Base-by-base conservation (phyloP, 1,140 invertebrate genomes). In the Prorops nasuta region DNA sequence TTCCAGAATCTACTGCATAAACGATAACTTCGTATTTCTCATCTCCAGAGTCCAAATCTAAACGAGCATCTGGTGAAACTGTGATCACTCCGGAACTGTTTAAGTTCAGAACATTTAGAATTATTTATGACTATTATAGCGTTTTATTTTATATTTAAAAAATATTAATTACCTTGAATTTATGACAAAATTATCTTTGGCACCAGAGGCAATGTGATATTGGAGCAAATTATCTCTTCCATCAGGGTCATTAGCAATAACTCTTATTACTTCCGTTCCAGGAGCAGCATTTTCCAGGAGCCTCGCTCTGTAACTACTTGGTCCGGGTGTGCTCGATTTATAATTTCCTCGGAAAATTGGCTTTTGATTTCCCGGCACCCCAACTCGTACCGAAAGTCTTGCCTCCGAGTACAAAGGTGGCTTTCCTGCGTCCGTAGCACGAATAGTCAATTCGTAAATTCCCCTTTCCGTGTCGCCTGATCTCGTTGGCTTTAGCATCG, bases 101-200 rank as follows among this genome's bases (percentile, higher is more conserved):
- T 28, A 28, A 28, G 10, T 28, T n/a, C 4, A 28, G 75, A 78
- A 16, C 47, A 62, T 39, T 21, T 7, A 36, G 12, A 36, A 36
- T 17, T 9, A 39, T 41, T 31, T 54, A 16, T 9, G n/a, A n/a
- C n/a, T n/a, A 24, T 38, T 9, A 38, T 37, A 14, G 3, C 3
- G 31, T 16, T 28, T 46, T 44, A 44, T 34, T 20, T 38, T 28
- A 24, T 28, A 37, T 50, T 16, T 12, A 55, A 9, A 22, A 10
- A 49, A 28, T 28, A 32, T 4, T 36, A 22, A 31, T 77, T 71
- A 87, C 85, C 79, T 81, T 49, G 86, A 78, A 69, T 90, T 80
- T 15, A 92, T 86, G 9, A 84, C 79, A 68, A 93, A 93, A 61
- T 91, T 91, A 51, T 92, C 90, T 52, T 85, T 87, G 8, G 86